phyloP scores from a whole-genome alignment of 2,888 invertebrate species.

The Sycophila texana region DNA sequence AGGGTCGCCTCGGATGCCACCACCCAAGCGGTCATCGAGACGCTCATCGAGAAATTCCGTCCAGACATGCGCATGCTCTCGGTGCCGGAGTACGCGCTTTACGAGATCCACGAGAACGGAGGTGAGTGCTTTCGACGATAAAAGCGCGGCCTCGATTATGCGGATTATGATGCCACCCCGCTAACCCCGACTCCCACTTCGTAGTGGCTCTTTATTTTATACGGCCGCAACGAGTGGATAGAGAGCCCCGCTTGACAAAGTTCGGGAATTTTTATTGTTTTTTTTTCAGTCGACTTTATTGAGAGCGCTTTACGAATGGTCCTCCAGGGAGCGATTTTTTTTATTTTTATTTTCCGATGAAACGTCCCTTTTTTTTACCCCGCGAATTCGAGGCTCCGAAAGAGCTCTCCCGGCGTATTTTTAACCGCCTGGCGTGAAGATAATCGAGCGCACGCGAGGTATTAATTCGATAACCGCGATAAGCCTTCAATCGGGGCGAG shows the following conservation, averaged over 20 bases:
- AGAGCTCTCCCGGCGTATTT: no score
- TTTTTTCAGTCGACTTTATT: conserved; percentile 7
- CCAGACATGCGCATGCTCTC: conserved; percentile 98
- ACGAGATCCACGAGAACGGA: conserved; percentile 86
- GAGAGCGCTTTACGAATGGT: background rate
- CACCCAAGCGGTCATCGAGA: conserved; percentile 96
- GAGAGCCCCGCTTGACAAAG: background rate
- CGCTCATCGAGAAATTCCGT: conserved; percentile 98
- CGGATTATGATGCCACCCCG: conserved; percentile 8
- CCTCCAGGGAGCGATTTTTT: no score
- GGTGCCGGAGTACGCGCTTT: conserved; percentile 81
- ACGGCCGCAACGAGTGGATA: conserved; percentile 5
- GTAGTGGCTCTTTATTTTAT: conserved; percentile 10
- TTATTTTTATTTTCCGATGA: no score
- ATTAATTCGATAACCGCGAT: no score
- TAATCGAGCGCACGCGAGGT: no score
- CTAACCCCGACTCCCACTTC: background rate
- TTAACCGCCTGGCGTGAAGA: no score
- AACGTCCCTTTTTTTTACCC: no score
- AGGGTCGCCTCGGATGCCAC: conserved; percentile 98
- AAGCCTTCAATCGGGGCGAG: no score
- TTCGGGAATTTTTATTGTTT: background rate
- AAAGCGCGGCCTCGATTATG: conserved; percentile 14
- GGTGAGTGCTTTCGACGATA: conserved; percentile 73
- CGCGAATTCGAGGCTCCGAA: no score